Base-by-base conservation (phyloP, 2,888 invertebrate species). In the Oeneis ivallda region DNA sequence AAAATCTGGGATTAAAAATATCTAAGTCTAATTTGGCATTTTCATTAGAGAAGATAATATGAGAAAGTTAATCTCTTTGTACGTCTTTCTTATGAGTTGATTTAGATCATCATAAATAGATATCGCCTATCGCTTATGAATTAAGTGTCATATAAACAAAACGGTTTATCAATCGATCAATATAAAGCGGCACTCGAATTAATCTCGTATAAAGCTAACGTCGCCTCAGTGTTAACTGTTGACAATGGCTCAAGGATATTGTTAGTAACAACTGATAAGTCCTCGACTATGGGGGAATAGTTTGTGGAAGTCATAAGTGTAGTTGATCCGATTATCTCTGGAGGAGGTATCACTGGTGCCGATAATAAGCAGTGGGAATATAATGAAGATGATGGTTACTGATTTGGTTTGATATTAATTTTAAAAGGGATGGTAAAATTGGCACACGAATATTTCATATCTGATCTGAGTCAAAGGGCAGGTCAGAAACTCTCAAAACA, bases 141-240 rank as follows among this genome's bases (percentile, higher is more conserved):
- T 72, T 71, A 64, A 64, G 17, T 54, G 60, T 39, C 58, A 62
- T 50, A 54, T 65, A 69, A 68, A 65, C 66, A 26, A 68, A 56
- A 67, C 70, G 76, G 77, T 78, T 80, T 81, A 81, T 83, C 78
- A 81, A 71, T 76, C 74, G 79, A 84, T 87, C 82, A 80, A 84
- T 85, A 85, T 78, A 77, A 77, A 74, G 70, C 77, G 71, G 73
- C 82, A 82, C 84, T 87, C 79, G 82, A 85, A 83, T 80, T 84
- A 83, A 86, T 86, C 82, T 74, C 78, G 76, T 75, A 75, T 79
- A 79, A 76, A 81, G 80, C 76, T 78, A 81, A 81, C 77, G 80
- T 82, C 79, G 77, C 81, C 81, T 81, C 83, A 82, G 73, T 50
- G 49, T 26, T 10, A 47, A 47, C 47, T 75, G 76, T 79, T 81